Conservation (phyloP, 2,888 invertebrate species). For the Tetragonisca angustula region DNA sequence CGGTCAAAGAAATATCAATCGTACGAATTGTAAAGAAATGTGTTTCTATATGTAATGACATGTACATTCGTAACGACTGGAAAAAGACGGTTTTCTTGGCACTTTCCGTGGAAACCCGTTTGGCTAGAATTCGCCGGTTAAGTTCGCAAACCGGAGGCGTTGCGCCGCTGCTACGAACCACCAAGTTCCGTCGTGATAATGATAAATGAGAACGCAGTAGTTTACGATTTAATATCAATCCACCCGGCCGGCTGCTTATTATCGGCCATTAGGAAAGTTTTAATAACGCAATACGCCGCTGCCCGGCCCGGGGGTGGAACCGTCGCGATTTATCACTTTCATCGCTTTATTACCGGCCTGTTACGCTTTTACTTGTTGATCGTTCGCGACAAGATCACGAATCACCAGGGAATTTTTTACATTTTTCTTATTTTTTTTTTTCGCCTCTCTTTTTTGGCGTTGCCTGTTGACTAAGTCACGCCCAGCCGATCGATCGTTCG, state of each 20-base stretch:
- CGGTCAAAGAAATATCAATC: background rate
- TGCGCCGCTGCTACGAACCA: conserved; percentile 19
- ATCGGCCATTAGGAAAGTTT: conserved; percentile 80
- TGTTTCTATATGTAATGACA: background rate
- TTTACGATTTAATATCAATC: conserved; percentile 80
- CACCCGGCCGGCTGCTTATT: conserved; percentile 76
- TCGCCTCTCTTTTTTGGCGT: background rate
- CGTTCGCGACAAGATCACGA: conserved; percentile 64
- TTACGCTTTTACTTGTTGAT: conserved; percentile 79
- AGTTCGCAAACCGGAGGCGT: conserved; percentile 46
- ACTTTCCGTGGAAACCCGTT: conserved; percentile 54
- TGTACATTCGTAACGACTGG: background rate
- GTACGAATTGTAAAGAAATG: too few relatives aligned
- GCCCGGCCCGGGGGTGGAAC: conserved; percentile 58
- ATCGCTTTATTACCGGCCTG: conserved; percentile 75
- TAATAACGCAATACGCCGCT: conserved; percentile 76
- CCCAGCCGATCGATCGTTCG: background rate
- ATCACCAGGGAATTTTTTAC: conserved; percentile 42
- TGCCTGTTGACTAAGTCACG: background rate
- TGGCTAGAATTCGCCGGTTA: conserved; percentile 38
- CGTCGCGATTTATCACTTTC: conserved; percentile 78
- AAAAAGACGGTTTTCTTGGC: conserved; percentile 14
- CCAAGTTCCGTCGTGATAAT: conserved; percentile 72
- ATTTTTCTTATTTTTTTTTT: background rate
- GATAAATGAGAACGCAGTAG: conserved; percentile 76